A percentile compares a stretch with the other conserved stretches of the same genome.
Evolutionary conservation across 2,113 vertebrate genomes (phyloP).

Genomic region (Mandrillus leucophaeus): DNA sequence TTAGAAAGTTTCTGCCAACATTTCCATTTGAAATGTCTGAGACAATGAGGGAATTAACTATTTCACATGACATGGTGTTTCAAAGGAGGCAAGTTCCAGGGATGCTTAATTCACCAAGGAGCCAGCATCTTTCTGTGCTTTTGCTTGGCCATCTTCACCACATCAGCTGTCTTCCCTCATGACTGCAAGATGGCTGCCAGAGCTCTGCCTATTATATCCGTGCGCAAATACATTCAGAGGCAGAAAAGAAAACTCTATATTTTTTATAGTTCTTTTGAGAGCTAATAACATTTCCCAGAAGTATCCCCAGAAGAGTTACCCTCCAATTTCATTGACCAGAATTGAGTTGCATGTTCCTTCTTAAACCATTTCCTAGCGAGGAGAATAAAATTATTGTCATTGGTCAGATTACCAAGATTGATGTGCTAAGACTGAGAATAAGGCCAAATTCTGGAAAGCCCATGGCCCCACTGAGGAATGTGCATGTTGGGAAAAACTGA

Average conservation of each 20-base stretch:
- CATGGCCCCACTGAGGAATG: neutral
- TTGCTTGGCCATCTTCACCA: neutral
- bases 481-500: neutral
- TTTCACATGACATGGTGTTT: neutral
- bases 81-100: neutral
- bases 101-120: neutral
- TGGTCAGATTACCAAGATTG: constrained; percentile 5
- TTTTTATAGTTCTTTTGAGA: constrained; percentile 13
- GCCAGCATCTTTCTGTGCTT: neutral
- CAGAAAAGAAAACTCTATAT: neutral
- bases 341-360: constrained; percentile 5
- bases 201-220: neutral
- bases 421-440: neutral
- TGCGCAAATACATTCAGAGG: neutral
- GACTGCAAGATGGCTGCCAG: neutral
- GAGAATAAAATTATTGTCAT: constrained; percentile 20
- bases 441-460: neutral
- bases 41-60: neutral
- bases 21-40: neutral
- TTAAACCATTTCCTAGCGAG: neutral
- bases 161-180: neutral
- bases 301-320: neutral
- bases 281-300: neutral
- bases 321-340: neutral
- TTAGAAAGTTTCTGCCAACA: neutral